Evolutionary conservation across 2,113 vertebrate genomes (phyloP).

Genomic region (Pomatostomus ruficeps): DNA sequence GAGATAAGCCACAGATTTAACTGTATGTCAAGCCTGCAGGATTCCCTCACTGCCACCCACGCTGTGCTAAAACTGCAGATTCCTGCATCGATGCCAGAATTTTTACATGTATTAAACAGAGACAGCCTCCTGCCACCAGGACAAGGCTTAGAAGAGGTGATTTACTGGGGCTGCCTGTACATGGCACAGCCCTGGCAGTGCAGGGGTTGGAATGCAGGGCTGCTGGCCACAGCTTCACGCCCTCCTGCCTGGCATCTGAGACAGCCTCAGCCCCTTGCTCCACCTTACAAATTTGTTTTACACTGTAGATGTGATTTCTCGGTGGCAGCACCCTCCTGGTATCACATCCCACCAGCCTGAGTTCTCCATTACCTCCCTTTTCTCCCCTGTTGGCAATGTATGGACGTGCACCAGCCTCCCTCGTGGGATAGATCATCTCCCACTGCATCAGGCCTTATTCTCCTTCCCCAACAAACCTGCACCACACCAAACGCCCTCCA

Average conservation of each 20-base stretch:
- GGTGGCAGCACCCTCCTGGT: not conserved
- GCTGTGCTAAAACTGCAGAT: not conserved
- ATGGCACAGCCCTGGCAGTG: accelerated
- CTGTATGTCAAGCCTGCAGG: not conserved
- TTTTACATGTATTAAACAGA: not conserved
- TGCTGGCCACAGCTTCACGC: accelerated
- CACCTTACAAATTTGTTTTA: not conserved
- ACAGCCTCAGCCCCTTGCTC: not conserved
- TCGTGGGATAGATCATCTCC: not conserved
- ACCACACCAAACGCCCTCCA: not conserved
- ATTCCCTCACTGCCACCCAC: accelerated
- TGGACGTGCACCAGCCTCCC: not conserved
- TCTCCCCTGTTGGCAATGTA: accelerated
- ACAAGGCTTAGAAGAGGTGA: not conserved
- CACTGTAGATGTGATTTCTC: not conserved
- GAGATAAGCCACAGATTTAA: not conserved
- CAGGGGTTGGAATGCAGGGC: not conserved
- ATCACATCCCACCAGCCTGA: not conserved
- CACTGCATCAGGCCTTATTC: not conserved
- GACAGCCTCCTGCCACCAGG: not conserved
- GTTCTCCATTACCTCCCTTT: not conserved
- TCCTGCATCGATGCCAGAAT: not conserved
- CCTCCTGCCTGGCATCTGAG: not conserved
- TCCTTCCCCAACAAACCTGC: not conserved
- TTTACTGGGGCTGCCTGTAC: not conserved